Conservation (phyloP, 1,140 invertebrate genomes). For the Holotrichia oblita region DNA sequence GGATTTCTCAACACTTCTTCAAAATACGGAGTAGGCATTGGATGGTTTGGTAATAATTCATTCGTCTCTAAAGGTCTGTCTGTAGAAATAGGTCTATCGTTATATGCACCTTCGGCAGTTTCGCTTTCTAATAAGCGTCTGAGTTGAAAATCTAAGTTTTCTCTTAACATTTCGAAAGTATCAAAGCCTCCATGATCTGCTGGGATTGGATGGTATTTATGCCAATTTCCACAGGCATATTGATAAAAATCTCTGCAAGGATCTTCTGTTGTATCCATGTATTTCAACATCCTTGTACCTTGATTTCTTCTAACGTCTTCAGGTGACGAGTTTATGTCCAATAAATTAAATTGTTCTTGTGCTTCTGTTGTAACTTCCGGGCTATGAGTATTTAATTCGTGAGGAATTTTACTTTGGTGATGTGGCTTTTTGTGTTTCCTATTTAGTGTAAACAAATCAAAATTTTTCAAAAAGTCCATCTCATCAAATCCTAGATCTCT, state of each 20-base stretch:
- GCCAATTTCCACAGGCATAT: slow-evolving; percentile 90
- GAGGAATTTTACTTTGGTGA: background rate
- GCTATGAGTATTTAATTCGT: background rate
- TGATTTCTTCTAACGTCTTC: slow-evolving; percentile 30
- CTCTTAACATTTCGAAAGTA: slow-evolving; percentile 83
- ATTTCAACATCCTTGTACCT: slow-evolving; percentile 38
- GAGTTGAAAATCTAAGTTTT: slow-evolving; percentile 76
- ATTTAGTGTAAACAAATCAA: slow-evolving; percentile 8
- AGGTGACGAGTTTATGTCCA: slow-evolving; percentile 24
- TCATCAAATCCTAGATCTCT: slow-evolving; percentile 11
- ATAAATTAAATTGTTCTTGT: slow-evolving; percentile 32
- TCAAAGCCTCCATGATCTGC: slow-evolving; percentile 67
- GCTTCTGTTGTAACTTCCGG: background rate
- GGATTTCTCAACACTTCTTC: slow-evolving; percentile 32
- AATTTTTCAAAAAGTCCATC: slow-evolving; percentile 18
- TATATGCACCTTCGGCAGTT: slow-evolving; percentile 46
- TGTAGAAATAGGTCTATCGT: slow-evolving; percentile 19
- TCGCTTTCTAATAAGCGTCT: slow-evolving; percentile 72
- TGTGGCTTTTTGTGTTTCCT: background rate
- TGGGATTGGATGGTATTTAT: slow-evolving; percentile 82
- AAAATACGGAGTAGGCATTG: slow-evolving; percentile 35
- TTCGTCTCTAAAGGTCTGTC: slow-evolving; percentile 17
- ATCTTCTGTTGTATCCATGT: slow-evolving; percentile 80
- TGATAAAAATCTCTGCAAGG: slow-evolving; percentile 93
- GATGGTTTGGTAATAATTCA: slow-evolving; percentile 24